These are phyloP conservation scores for Hoplostethus mediterraneus DNA, from an alignment of 2,797 vertebrate genomes.

Conservation along the genomic window DNA sequence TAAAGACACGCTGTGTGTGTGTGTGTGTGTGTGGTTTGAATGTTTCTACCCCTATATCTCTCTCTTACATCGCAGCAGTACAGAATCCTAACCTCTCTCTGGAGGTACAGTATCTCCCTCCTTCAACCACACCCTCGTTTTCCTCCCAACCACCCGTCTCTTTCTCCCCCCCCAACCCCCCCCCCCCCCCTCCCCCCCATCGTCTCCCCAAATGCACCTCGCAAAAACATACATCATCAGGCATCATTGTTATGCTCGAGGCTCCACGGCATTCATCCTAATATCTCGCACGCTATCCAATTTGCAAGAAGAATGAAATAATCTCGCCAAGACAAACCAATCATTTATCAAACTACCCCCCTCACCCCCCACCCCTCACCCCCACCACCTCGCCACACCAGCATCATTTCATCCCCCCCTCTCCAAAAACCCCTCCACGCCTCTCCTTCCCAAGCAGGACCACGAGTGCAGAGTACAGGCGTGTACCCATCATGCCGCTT, in stretches of 20 bases:
- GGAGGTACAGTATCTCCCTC: constrained; percentile 6
- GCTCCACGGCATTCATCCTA: constrained; percentile 64
- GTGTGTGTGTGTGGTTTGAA: constrained; percentile 8
- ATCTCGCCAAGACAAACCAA: constrained; percentile 66
- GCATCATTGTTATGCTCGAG: constrained; percentile 57
- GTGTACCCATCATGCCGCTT: background rate
- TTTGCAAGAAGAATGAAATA: constrained; percentile 78
- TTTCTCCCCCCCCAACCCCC: background rate
- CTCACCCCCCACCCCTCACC: too few relatives aligned
- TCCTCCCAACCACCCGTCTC: background rate
- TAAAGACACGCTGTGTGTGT: background rate
- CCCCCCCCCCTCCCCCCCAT: background rate
- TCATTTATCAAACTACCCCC: constrained; percentile 65
- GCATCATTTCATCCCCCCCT: background rate
- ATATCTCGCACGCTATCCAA: constrained; percentile 69
- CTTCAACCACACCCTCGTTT: constrained; percentile 23
- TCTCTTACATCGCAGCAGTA: constrained; percentile 15
- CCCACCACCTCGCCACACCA: constrained; percentile 25
- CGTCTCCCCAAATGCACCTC: constrained; percentile 18
- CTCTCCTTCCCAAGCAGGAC: constrained; percentile 21
- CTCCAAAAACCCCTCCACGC: background rate
- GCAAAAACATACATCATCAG: constrained; percentile 58
- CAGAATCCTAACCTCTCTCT: background rate
- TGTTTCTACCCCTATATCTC: constrained; percentile 31
- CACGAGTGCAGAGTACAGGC: constrained; percentile 7